Evolutionary conservation across 2,113 vertebrate genomes (phyloP).

Genomic region (Passer domesticus): DNA sequence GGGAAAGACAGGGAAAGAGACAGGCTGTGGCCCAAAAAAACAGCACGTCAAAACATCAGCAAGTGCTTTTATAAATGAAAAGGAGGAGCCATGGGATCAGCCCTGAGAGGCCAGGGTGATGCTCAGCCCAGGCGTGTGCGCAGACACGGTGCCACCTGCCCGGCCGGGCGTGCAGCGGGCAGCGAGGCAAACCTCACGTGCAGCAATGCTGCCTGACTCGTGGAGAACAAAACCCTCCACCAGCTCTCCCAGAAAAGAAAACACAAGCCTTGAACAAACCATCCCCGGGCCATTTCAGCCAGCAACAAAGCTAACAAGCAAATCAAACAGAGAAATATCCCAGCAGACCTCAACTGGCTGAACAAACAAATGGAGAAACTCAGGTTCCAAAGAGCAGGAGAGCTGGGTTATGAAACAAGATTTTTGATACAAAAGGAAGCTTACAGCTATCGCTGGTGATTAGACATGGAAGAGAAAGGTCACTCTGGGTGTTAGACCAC

Average conservation of each 20-base stretch:
- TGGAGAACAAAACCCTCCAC: background rate
- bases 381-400: constrained; percentile 48
- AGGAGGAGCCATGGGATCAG: background rate
- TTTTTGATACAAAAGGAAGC: constrained; percentile 53
- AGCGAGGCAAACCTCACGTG: background rate
- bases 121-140: accelerated
- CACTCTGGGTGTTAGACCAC: background rate
- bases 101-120: accelerated
- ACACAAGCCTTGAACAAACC: constrained; percentile 18
- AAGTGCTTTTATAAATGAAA: background rate
- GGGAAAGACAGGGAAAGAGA: background rate
- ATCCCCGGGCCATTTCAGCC: background rate
- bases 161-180: accelerated
- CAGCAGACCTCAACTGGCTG: constrained; percentile 31
- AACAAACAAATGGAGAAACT: constrained; percentile 34
- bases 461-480: constrained; percentile 31
- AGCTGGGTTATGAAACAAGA: constrained; percentile 32
- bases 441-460: constrained; percentile 19
- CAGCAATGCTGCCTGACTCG: accelerated
- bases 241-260: background rate
- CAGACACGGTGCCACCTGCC: accelerated
- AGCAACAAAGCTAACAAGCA: constrained; percentile 10
- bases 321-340: constrained; percentile 53
- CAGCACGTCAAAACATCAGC: background rate
- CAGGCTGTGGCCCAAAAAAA: background rate